A percentile compares a stretch with the other conserved stretches of the same genome.
Conservation (phyloP, 2,888 invertebrate genomes). For the Aleiodes leptofemur region DNA sequence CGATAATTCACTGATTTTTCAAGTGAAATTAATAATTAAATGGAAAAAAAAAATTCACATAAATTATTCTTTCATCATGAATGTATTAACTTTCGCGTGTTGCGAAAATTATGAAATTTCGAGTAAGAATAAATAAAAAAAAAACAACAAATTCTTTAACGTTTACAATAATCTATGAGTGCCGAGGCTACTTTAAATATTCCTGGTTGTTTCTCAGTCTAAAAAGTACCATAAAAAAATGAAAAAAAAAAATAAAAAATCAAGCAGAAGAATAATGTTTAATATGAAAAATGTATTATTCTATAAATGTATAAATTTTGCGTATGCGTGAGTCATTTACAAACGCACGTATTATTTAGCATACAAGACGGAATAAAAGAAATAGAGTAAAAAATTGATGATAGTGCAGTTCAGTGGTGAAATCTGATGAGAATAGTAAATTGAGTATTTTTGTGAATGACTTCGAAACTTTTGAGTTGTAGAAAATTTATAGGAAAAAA, state of each 20-base stretch:
- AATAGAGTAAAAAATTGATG: conserved; percentile 14
- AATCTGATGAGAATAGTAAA: conserved; percentile 4
- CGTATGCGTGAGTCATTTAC: conserved; percentile 38
- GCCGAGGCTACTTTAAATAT: conserved; percentile 37
- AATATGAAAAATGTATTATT: conserved; percentile 55
- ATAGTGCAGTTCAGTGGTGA: too few species aligned
- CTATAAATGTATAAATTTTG: conserved; percentile 58
- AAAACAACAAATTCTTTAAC: conserved; percentile 19
- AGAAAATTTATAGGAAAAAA: too few species aligned
- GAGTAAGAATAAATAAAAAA: conserved; percentile 24
- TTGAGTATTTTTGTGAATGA: background rate
- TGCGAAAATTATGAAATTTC: conserved; percentile 31
- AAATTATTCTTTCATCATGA: conserved; percentile 34
- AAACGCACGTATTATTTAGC: conserved; percentile 41
- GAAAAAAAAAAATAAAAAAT: conserved; percentile 7
- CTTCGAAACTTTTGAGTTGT: too few species aligned
- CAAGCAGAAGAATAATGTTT: conserved; percentile 30
- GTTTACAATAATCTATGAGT: conserved; percentile 35
- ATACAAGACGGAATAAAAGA: conserved; percentile 19
- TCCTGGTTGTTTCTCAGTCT: conserved; percentile 34
- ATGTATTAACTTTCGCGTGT: conserved; percentile 38
- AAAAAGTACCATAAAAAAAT: conserved; percentile 1
- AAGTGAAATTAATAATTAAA: conserved; percentile 52
- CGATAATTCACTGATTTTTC: conserved; percentile 52
- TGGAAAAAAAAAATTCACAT: conserved; percentile 49